Evolutionary conservation across 2,888 invertebrate genomes (phyloP).

Genomic region (Machimus rusticus): DNA sequence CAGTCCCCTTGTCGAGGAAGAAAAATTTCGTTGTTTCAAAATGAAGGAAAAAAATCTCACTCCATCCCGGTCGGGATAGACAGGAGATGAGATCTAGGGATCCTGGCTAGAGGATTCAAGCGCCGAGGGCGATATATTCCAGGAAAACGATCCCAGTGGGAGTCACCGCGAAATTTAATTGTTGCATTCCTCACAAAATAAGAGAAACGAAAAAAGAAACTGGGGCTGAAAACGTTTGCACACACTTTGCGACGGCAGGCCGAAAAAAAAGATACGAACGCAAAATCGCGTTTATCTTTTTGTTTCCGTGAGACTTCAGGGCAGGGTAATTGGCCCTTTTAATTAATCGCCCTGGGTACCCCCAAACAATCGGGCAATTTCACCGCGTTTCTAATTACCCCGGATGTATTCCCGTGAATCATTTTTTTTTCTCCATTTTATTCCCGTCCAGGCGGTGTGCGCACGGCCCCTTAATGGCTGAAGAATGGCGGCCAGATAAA

Average conservation of each 20-base stretch:
- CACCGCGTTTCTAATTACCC: conserved; percentile 26
- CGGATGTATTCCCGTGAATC: neutral
- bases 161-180: conserved; percentile 29
- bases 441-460: neutral
- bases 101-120: neutral
- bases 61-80: neutral
- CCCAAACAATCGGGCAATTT: conserved; percentile 9
- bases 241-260: neutral
- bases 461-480: neutral
- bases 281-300: neutral
- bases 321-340: conserved; percentile 3
- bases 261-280: neutral
- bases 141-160: conserved; percentile 6
- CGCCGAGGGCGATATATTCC: neutral
- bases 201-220: neutral
- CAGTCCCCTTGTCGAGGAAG: neutral
- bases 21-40: neutral
- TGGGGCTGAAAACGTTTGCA: neutral
- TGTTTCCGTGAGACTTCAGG: neutral
- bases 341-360: conserved; percentile 21
- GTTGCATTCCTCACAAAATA: conserved; percentile 4
- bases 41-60: neutral
- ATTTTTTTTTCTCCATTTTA: neutral
- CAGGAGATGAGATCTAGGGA: neutral
- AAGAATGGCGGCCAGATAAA: conserved; percentile 9